phyloP scores from a whole-genome alignment of 2,113 vertebrate genomes.

The Procavia capensis region DNA sequence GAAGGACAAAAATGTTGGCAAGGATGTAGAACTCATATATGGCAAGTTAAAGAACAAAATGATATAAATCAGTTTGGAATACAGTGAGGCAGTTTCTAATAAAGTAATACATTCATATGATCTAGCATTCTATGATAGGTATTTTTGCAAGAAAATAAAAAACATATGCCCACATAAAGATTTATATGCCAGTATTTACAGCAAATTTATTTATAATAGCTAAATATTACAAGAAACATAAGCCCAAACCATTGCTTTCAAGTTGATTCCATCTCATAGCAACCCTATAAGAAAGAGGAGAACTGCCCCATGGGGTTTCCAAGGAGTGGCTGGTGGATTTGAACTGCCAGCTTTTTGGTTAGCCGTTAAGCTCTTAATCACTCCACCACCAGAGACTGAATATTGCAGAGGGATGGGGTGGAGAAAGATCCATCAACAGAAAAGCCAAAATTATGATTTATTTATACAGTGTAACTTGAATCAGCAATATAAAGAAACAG shows the following conservation, averaged over 20 bases:
- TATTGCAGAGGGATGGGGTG: neutral
- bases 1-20: neutral
- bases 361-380: too few relatives aligned
- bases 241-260: too few relatives aligned
- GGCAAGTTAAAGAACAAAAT: neutral
- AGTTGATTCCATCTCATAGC: too few relatives aligned
- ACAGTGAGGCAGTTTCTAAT: neutral
- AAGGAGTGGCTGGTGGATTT: too few relatives aligned
- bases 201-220: neutral
- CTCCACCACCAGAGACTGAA: too few relatives aligned
- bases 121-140: neutral
- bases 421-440: slow-evolving; percentile 3
- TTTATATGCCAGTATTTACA: neutral
- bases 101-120: neutral
- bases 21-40: neutral
- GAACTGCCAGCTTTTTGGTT: too few relatives aligned
- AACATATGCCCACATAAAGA: neutral
- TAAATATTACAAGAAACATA: neutral
- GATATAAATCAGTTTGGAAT: neutral
- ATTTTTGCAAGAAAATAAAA: slow-evolving; percentile 5
- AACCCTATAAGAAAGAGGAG: too few relatives aligned
- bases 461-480: neutral
- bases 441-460: neutral
- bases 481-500: slow-evolving; percentile 11
- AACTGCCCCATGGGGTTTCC: too few relatives aligned